phyloP scores from a whole-genome alignment of 2,888 invertebrate genomes.

The Ochropacha duplaris region DNA sequence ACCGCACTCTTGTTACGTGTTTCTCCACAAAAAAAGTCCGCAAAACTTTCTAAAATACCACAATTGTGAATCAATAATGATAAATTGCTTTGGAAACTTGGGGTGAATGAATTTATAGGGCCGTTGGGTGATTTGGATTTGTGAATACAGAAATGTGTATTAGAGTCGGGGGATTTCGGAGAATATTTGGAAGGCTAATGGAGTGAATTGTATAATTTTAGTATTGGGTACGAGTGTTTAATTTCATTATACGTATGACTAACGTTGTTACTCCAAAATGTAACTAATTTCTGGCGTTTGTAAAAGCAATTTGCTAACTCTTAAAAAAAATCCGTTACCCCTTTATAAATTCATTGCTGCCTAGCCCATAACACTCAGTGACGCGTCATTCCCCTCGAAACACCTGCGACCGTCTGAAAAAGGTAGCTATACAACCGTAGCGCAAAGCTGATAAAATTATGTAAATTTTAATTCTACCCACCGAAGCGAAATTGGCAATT shows the following conservation, averaged over 20 bases:
- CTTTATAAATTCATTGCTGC: not conserved
- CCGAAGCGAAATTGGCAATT: conserved; percentile 28
- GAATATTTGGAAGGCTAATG: not conserved
- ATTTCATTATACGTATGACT: not conserved
- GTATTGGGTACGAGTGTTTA: not conserved
- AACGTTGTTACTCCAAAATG: not conserved
- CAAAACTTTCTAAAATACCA: conserved; percentile 6
- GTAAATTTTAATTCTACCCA: conserved; percentile 45
- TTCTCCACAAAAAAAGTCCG: not conserved
- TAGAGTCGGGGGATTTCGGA: not conserved
- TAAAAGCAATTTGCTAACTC: not conserved
- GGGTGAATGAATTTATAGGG: not conserved
- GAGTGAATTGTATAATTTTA: not conserved
- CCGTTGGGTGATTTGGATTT: not conserved
- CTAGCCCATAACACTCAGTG: conserved; percentile 11
- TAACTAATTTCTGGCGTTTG: not conserved
- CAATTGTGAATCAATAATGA: conserved; percentile 5
- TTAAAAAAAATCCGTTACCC: too few relatives aligned
- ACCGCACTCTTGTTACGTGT: not conserved
- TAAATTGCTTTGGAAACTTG: conserved; percentile 1
- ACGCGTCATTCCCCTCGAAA: conserved; percentile 19
- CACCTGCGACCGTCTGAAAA: conserved; percentile 27
- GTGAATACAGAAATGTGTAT: not conserved
- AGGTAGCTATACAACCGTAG: not conserved
- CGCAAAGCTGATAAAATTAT: conserved; percentile 41